Base-by-base conservation (phyloP, 2,888 invertebrate genomes). In the Ceramica pisi region DNA sequence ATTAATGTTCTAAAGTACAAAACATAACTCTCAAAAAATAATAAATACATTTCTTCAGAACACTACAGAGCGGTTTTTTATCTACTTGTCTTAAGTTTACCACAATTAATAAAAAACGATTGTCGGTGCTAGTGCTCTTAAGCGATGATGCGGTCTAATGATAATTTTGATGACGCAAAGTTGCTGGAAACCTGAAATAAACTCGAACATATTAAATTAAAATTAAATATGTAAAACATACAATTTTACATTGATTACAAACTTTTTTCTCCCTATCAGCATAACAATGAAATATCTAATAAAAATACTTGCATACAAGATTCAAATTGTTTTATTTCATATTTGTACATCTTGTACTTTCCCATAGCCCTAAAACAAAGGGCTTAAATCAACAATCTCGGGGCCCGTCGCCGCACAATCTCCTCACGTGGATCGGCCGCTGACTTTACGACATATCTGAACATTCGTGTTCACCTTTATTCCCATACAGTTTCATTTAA, bases 361-460 rank as follows among this genome's bases (percentile, higher is more conserved):
- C 89, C 88, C 90, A 91, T 89, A 90, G 77, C 80, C 82, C 82
- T 88, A 89, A 90, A 89, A 92, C 91, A 93, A 94, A 91, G 90
- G 89, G 86, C 83, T 87, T 85, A 86, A 88, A 92, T 92, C 92
- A 90, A 88, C 89, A 89, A 93, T 93, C 93, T 92, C 77, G 82
- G 85, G 88, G 78, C 83, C 75, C 86, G 87, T 79, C 80, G 80
- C 70, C 68, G 70, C 67, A 72, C 84, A 94, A 94, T 94, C 94
- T 81, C 61, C 90, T 90, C 93, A 94, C 94, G 94, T 93, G 94
- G 92, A 94, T 94, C 94, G 80, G 81, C 59, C 82, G 73, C 85
- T 80, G 83, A 83, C 86, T 87, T 85, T 81, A 89, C 87, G 88
- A 91, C 90, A 85, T 85, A 89, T 89, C 90, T 90, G 83, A 82